Evolutionary conservation across 2,113 vertebrate species (phyloP).

Genomic region (Xenopus laevis): DNA sequence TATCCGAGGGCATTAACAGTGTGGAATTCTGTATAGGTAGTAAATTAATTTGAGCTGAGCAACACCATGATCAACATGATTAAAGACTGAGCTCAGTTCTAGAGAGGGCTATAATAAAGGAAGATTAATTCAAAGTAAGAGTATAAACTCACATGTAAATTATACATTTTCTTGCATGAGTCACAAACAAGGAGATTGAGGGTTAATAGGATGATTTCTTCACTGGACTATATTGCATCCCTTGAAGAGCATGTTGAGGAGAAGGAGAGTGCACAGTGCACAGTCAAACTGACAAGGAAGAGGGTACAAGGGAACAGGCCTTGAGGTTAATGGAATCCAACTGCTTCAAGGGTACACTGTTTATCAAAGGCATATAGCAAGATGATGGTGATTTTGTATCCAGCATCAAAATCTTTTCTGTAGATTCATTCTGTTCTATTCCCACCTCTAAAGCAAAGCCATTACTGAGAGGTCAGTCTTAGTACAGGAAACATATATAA

Average conservation of each 20-base stretch:
- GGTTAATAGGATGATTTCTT: no score
- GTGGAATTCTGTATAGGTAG: no score
- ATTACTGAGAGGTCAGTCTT: conserved; percentile 41
- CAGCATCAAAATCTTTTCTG: conserved; percentile 17
- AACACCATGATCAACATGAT: no score
- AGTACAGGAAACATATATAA: conserved; percentile 30
- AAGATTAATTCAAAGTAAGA: no score
- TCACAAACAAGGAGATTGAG: no score
- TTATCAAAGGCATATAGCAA: conserved; percentile 22
- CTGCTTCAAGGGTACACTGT: conserved; percentile 27
- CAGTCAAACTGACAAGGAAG: background rate
- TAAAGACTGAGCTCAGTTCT: no score
- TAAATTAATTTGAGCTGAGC: no score
- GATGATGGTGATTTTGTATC: conserved; percentile 20
- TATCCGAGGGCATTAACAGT: no score
- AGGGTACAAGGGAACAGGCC: conserved; percentile 25
- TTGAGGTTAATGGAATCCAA: conserved; percentile 34
- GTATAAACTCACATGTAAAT: no score
- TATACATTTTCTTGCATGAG: no score
- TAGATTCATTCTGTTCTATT: conserved; percentile 26
- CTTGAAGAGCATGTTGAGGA: background rate
- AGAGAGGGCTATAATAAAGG: no score
- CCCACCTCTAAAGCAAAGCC: conserved; percentile 30
- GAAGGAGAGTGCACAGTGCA: conserved; percentile 1
- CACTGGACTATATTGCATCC: background rate